A percentile compares a stretch with the other conserved stretches of the same genome.
Evolutionary conservation across 2,888 invertebrate species (phyloP).

Genomic region (Cephus sareptanus): DNA sequence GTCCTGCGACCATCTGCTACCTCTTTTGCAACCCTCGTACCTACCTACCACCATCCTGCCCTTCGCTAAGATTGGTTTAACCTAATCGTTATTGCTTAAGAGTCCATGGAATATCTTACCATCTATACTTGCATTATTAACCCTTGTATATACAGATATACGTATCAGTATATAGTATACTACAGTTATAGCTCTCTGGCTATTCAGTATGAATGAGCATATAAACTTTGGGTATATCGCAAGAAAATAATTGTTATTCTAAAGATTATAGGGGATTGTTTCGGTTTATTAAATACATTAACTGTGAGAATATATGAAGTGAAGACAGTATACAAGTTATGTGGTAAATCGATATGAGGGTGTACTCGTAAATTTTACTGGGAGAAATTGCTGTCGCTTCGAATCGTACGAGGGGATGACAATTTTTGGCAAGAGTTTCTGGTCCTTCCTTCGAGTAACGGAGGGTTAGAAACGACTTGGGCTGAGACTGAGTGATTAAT

Average conservation of each 20-base stretch:
- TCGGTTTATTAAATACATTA: background rate
- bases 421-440: background rate
- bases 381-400: background rate
- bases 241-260: background rate
- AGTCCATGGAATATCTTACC: background rate
- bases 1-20: constrained; percentile 54
- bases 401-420: background rate
- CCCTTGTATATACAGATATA: background rate
- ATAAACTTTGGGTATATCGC: background rate
- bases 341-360: background rate
- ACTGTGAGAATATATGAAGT: background rate
- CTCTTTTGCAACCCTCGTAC: constrained; percentile 31
- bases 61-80: background rate
- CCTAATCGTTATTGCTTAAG: background rate
- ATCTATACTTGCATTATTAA: background rate
- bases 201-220: background rate
- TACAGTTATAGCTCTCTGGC: background rate
- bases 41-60: background rate
- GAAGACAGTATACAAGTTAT: background rate
- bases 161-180: background rate
- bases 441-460: background rate
- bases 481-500: constrained; percentile 42
- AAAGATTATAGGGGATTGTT: background rate
- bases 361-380: background rate
- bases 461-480: background rate